A percentile compares a stretch with the other conserved stretches of the same genome.
phyloP scores from a whole-genome alignment of 2,113 vertebrate genomes.

The Oncorhynchus tshawytscha region DNA sequence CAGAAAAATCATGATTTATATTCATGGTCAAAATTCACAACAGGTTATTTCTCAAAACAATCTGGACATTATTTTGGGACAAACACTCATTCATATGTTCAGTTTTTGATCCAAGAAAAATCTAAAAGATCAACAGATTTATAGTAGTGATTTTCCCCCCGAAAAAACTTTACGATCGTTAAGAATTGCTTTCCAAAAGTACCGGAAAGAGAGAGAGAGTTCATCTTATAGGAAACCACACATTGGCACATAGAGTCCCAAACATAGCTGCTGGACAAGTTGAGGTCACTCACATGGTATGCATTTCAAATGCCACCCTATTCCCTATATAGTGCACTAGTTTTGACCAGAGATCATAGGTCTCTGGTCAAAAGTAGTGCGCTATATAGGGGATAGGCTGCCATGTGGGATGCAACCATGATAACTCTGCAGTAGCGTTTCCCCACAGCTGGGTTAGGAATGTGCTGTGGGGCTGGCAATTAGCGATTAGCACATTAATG shows the following conservation, averaged over 20 bases:
- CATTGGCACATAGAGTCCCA: slow-evolving; percentile 2
- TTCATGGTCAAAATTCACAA: background rate
- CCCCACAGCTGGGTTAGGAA: slow-evolving; percentile 16
- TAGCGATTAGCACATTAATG: slow-evolving; percentile 30
- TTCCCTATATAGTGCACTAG: no score
- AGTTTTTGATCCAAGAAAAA: slow-evolving; percentile 2
- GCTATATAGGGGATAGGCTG: no score
- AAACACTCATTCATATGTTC: background rate
- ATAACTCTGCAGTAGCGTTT: slow-evolving; percentile 17
- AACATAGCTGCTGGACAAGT: slow-evolving; percentile 18
- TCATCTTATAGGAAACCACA: slow-evolving; percentile 25
- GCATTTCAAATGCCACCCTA: no score
- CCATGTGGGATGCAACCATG: no score
- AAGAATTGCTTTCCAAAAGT: slow-evolving; percentile 14
- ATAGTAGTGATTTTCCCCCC: slow-evolving; percentile 12
- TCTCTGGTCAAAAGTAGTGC: no score
- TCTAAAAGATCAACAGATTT: slow-evolving; percentile 19
- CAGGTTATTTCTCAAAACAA: background rate
- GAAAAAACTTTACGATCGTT: slow-evolving; percentile 25
- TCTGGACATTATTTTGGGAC: background rate
- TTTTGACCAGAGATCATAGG: no score
- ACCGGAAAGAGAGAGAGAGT: slow-evolving; percentile 4
- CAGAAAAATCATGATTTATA: background rate
- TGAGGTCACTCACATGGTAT: slow-evolving; percentile 24
- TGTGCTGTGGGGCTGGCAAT: slow-evolving; percentile 16